Percentiles rank a stretch among this genome's conserved stretches.
Conservation (phyloP, 2,797 vertebrate genomes). For the Zenarchopterus dispar region DNA sequence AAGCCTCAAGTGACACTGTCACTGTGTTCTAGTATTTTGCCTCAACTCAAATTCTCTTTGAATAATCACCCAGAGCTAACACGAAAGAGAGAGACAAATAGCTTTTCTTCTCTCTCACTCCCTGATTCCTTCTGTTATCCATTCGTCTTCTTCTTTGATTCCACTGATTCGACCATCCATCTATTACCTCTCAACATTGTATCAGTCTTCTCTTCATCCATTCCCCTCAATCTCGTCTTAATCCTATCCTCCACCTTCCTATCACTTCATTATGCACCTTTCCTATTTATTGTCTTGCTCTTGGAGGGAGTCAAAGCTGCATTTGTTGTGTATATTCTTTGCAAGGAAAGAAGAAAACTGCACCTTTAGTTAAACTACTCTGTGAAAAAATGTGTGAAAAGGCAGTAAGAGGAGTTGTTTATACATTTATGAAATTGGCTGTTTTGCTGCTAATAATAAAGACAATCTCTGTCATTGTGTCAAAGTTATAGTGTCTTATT, state of each 20-base stretch:
- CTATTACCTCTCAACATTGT: conserved; percentile 69
- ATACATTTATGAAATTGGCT: too few relatives aligned
- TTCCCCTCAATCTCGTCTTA: conserved; percentile 54
- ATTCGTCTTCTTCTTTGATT: conserved; percentile 63
- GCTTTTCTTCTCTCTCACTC: conserved; percentile 56
- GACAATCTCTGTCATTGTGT: too few relatives aligned
- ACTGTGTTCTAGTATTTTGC: conserved; percentile 20
- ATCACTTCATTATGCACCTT: conserved; percentile 32
- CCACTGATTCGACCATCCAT: conserved; percentile 67
- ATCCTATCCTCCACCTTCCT: conserved; percentile 35
- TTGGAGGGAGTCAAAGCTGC: conserved; percentile 11
- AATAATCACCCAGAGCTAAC: conserved; percentile 28
- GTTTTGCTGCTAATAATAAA: too few relatives aligned
- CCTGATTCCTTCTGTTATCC: conserved; percentile 43
- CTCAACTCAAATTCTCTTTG: conserved; percentile 19
- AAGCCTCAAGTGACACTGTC: background rate
- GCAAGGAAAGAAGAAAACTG: background rate
- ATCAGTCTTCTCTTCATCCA: conserved; percentile 45
- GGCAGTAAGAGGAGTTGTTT: background rate
- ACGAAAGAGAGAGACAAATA: conserved; percentile 49
- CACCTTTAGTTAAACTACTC: background rate
- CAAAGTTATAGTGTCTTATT: too few relatives aligned
- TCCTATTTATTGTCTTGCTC: conserved; percentile 14
- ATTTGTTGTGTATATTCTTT: background rate
- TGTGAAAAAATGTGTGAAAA: background rate